Percentiles rank a stretch among this genome's conserved stretches.
Evolutionary conservation across 2,797 vertebrate genomes (phyloP).

Genomic region (Anguilla marmorata): DNA sequence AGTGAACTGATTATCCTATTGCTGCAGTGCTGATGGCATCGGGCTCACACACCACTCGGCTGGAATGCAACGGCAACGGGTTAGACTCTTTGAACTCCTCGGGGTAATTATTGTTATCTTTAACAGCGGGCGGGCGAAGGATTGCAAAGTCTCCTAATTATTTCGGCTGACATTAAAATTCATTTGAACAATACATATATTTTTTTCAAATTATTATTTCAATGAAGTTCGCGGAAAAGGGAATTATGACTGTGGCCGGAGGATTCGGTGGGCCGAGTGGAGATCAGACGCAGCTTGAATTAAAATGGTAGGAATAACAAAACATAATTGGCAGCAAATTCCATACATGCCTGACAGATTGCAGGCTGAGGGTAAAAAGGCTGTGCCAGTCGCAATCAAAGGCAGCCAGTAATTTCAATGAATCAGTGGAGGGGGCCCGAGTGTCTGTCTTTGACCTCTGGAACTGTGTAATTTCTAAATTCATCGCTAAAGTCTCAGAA

Average conservation of each 20-base stretch:
- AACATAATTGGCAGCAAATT: neutral
- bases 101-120: constrained; percentile 21
- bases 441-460: constrained; percentile 15
- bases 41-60: neutral
- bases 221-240: constrained; percentile 10
- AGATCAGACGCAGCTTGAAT: neutral
- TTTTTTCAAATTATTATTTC: neutral
- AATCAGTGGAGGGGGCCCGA: constrained; percentile 7
- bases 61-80: constrained; percentile 15
- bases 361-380: constrained; percentile 7
- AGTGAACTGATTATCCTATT: constrained; percentile 25
- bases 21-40: constrained; percentile 2
- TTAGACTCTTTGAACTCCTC: constrained; percentile 18
- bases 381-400: constrained; percentile 13
- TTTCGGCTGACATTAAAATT: neutral
- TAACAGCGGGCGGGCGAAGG: neutral
- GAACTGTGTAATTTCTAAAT: constrained; percentile 21
- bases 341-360: neutral
- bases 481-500: neutral
- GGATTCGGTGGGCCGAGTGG: neutral
- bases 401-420: constrained; percentile 17
- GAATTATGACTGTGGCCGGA: neutral
- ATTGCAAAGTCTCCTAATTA: constrained; percentile 15
- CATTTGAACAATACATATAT: constrained; percentile 13
- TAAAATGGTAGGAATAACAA: neutral